A percentile compares a stretch with the other conserved stretches of the same genome.
Conservation (phyloP, 2,113 vertebrate genomes). For the Oryctolagus cuniculus region DNA sequence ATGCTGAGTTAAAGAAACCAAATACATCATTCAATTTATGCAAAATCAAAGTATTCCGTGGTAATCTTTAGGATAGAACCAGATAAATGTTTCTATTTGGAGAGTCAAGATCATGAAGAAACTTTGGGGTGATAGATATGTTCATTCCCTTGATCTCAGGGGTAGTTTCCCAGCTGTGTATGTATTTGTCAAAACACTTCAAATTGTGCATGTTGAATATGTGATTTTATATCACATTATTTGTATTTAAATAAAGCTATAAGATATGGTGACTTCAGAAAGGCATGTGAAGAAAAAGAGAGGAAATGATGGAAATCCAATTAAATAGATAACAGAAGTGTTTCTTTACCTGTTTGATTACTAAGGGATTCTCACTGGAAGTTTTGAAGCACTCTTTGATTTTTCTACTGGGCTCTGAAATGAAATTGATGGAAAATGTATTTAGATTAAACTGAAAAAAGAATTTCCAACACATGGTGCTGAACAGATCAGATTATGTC, state of each 20-base stretch:
- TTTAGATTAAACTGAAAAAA: slow-evolving; percentile 44
- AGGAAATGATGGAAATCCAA: background rate
- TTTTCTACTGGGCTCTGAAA: slow-evolving; percentile 78
- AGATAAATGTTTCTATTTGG: background rate
- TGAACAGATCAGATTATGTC: slow-evolving; percentile 14
- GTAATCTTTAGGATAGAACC: background rate
- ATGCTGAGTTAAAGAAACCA: slow-evolving; percentile 5
- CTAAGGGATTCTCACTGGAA: slow-evolving; percentile 70
- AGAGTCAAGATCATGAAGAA: background rate
- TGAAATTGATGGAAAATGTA: slow-evolving; percentile 40
- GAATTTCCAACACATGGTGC: background rate
- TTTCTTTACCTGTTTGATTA: slow-evolving; percentile 74
- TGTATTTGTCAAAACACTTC: slow-evolving; percentile 1
- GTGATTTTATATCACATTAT: slow-evolving; percentile 3
- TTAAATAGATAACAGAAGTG: background rate
- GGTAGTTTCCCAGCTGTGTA: background rate
- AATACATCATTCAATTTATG: background rate
- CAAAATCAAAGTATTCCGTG: slow-evolving; percentile 21
- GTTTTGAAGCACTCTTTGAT: slow-evolving; percentile 61
- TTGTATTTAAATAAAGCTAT: background rate
- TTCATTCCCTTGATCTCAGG: background rate
- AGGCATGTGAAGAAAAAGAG: background rate
- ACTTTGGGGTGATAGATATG: background rate
- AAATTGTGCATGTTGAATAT: background rate
- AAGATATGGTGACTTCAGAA: slow-evolving; percentile 16